Evolutionary conservation across 1,140 invertebrate genomes (phyloP), one percentile per base, ranked within the genome.

Genomic region (Lerema accius): DNA sequence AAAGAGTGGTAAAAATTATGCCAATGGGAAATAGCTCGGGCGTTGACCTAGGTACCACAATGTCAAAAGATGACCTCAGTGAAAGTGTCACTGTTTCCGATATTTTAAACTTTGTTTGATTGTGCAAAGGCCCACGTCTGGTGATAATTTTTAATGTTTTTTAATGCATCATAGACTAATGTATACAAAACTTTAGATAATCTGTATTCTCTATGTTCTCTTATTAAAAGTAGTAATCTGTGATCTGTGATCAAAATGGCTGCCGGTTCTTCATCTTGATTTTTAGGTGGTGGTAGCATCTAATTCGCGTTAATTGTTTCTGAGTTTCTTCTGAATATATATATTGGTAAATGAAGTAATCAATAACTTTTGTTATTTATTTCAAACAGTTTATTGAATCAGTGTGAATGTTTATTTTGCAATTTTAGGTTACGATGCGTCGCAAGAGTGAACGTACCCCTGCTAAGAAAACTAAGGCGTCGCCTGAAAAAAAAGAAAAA

Each of bases 401-500:
- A 42, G 16, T 62, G 10, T 53, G 4, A 5, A 45, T 23, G 10
- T 43, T 40, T 19, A 43, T 39, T 66, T 50, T 55, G 40, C 17
- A 32, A 48, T 39, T 79, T 71, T 63, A 79, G 69, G 48, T 50
- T 65, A 80, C 15, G 64, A 90, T 90, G 87, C 87, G 87, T 79
- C 87, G 87, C 42, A 89, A 88, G 78, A 89, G 84, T 66, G 86
- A 90, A 62, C 82, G 85, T 55, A 76, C 76, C 9, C 70, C 82
- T 19, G 79, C 43, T 67, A 82, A 82, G 55, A 90, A 90, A 66
- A 26, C 69, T 4, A 89, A 89, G 65, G 51, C 75, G 69, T 87
- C 87, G 16, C 85, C 86, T 16, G 85, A 88, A 60, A 86, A 86
- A 62, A 90, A 88, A 61, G 63, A 88, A 55, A 90, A 88, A 56